A percentile compares a stretch with the other conserved stretches of the same genome.
Evolutionary conservation across 2,113 vertebrate species (phyloP).

Genomic region (Paraplagusia blochii): DNA sequence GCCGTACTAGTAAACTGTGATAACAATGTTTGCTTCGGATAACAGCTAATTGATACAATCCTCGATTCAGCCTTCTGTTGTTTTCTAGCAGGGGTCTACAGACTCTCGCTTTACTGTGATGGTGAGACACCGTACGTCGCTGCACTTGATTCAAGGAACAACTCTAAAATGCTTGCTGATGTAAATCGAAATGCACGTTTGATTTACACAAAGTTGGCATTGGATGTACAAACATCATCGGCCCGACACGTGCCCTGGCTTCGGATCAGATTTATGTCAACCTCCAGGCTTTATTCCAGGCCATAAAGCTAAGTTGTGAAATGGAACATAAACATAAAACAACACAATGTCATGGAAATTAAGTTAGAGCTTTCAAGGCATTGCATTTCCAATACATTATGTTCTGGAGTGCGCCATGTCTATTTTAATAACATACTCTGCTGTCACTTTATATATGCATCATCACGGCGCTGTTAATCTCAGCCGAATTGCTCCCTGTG

Average conservation of each 20-base stretch:
- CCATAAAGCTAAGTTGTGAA: background rate
- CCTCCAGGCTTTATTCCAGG: background rate
- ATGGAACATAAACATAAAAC: background rate
- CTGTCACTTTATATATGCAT: too few species aligned
- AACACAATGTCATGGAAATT: conserved; percentile 7
- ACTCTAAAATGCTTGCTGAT: background rate
- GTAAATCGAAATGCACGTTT: background rate
- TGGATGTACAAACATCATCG: background rate
- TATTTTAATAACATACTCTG: too few species aligned
- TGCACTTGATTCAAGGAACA: background rate
- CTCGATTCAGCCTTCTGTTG: too few species aligned
- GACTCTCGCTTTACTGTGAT: too few species aligned
- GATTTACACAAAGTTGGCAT: background rate
- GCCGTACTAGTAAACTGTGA: too few species aligned
- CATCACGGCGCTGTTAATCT: conserved; percentile 14
- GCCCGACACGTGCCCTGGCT: background rate
- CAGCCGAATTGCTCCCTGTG: conserved; percentile 1
- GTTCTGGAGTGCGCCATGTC: background rate
- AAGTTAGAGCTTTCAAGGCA: background rate
- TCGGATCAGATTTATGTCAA: background rate
- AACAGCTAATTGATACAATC: too few species aligned
- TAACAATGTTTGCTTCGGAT: too few species aligned
- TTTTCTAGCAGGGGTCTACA: too few species aligned
- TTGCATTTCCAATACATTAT: conserved; percentile 1
- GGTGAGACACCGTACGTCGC: background rate